A percentile compares a stretch with the other conserved stretches of the same genome.
Evolutionary conservation across 2,888 invertebrate genomes (phyloP).

Genomic region (Mamestra brassicae): DNA sequence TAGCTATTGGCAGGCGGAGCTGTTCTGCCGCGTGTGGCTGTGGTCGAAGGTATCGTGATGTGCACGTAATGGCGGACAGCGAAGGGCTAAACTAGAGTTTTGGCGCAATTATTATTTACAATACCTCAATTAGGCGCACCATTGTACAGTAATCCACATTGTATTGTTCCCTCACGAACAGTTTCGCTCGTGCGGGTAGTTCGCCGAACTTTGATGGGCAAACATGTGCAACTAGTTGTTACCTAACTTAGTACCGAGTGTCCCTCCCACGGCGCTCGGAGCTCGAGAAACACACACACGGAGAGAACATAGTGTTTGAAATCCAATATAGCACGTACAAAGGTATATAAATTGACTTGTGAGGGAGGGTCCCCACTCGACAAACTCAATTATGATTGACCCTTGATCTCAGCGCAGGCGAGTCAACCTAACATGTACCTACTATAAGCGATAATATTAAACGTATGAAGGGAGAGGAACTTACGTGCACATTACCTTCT

Average conservation of each 20-base stretch:
- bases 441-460: conserved; percentile 43
- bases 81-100: conserved; percentile 38
- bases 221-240: conserved; percentile 60
- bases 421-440: conserved; percentile 71
- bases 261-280: conserved; percentile 9
- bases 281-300: conserved; percentile 12
- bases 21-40: conserved; percentile 25
- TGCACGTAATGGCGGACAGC: conserved; percentile 30
- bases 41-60: conserved; percentile 49
- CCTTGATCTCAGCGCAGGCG: conserved; percentile 74
- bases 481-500: not conserved
- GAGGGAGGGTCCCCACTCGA: conserved; percentile 61
- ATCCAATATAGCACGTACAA: conserved; percentile 44
- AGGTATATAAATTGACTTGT: conserved; percentile 58
- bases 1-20: conserved; percentile 41
- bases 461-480: conserved; percentile 11
- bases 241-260: conserved; percentile 36
- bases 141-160: conserved; percentile 25
- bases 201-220: conserved; percentile 54
- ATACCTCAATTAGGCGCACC: conserved; percentile 37
- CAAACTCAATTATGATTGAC: conserved; percentile 81
- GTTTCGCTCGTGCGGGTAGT: conserved; percentile 38
- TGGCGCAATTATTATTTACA: conserved; percentile 41
- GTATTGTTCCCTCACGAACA: conserved; percentile 42
- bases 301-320: conserved; percentile 36